Percentiles rank a stretch among this genome's conserved stretches.
phyloP scores from a whole-genome alignment of 2,888 invertebrate genomes.

The Tupiocoris notatus region DNA sequence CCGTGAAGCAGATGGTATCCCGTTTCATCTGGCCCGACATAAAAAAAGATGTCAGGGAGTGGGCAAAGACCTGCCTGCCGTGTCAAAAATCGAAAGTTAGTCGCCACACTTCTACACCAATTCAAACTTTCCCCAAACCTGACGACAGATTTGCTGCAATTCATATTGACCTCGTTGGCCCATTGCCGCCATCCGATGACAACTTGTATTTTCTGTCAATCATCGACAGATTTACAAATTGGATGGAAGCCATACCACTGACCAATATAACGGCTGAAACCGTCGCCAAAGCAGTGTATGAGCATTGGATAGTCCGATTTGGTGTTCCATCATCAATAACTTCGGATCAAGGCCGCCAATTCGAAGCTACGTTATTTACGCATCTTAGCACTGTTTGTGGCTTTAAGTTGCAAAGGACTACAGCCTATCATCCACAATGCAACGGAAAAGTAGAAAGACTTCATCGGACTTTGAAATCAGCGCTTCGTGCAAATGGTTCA shows the following conservation, averaged over 20 bases:
- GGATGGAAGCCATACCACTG: constrained; percentile 53
- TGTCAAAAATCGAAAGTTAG: constrained; percentile 52
- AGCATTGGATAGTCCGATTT: constrained; percentile 54
- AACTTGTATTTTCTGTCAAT: constrained; percentile 52
- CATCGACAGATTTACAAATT: constrained; percentile 52
- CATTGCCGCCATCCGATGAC: constrained; percentile 52
- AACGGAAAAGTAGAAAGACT: constrained; percentile 24
- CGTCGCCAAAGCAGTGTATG: constrained; percentile 52
- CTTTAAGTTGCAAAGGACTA: constrained; percentile 48
- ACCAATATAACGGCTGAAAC: constrained; percentile 53
- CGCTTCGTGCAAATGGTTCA: constrained; percentile 7
- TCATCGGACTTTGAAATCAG: constrained; percentile 24
- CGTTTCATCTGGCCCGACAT: constrained; percentile 23
- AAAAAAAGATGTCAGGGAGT: constrained; percentile 41
- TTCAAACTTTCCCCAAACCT: constrained; percentile 48
- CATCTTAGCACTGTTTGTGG: constrained; percentile 47
- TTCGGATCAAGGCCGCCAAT: constrained; percentile 53
- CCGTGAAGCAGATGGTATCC: constrained; percentile 22
- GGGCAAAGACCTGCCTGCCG: constrained; percentile 50
- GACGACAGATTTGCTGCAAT: constrained; percentile 53
- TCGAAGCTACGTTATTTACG: constrained; percentile 49
- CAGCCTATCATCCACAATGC: constrained; percentile 46
- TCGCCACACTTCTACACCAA: constrained; percentile 49
- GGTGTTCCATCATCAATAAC: constrained; percentile 53
- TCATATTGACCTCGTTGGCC: constrained; percentile 55